These are phyloP conservation scores for Epicampocera succincta DNA, from an alignment of 2,888 invertebrate genomes.

Conservation along the genomic window DNA sequence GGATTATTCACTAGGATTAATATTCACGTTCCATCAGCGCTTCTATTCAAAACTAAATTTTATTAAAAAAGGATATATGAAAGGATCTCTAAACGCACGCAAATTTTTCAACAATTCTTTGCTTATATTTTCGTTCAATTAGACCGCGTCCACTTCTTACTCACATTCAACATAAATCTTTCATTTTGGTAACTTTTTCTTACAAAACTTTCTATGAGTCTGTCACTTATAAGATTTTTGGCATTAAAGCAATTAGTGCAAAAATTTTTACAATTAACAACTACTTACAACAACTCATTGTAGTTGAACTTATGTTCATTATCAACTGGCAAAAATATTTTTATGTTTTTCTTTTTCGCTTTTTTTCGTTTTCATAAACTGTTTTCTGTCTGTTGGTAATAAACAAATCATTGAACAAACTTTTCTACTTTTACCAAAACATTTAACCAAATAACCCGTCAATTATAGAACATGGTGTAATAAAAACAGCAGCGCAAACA, in stretches of 20 bases:
- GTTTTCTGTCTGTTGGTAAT: conserved; percentile 61
- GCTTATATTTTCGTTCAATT: too few species aligned
- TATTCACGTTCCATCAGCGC: too few species aligned
- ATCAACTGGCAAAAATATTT: conserved; percentile 44
- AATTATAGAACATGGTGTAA: conserved; percentile 61
- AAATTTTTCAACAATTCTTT: neutral
- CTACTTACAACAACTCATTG: conserved; percentile 61
- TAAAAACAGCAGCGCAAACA: conserved; percentile 39
- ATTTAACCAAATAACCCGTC: conserved; percentile 70
- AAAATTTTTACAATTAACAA: conserved; percentile 64
- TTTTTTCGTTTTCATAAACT: conserved; percentile 58
- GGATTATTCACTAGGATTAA: too few species aligned
- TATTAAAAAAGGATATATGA: conserved; percentile 17
- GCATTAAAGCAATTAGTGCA: conserved; percentile 57
- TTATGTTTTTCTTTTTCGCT: conserved; percentile 24
- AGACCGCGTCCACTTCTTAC: neutral
- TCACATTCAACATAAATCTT: neutral
- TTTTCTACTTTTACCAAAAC: conserved; percentile 62
- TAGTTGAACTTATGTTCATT: conserved; percentile 59
- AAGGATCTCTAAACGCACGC: neutral
- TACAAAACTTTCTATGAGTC: conserved; percentile 26
- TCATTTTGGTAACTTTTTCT: neutral
- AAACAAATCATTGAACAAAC: conserved; percentile 59
- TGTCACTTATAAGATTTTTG: conserved; percentile 51
- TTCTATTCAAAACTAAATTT: too few species aligned